Evolutionary conservation across 2,888 invertebrate species (phyloP), one percentile per base, ranked within the genome.

Genomic region (Ischnus inquisitorius): DNA sequence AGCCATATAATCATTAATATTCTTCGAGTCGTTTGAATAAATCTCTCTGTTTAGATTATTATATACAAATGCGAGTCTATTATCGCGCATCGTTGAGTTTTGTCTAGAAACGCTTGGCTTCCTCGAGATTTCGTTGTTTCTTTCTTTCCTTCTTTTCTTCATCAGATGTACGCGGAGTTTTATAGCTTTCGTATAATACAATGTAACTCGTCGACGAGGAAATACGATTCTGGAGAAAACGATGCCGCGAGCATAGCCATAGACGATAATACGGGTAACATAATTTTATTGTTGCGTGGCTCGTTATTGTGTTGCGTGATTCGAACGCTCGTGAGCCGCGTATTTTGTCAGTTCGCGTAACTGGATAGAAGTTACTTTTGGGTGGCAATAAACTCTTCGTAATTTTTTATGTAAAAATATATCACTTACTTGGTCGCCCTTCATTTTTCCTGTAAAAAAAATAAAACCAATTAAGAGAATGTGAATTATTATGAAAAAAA

Each of bases 221-320:
- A 60, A 12, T 46, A 19, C 54, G 71, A 39, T 74, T 22, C 10
- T 22, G 54, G 0, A 54, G 22, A 54, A 19, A 54, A 12, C 10
- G 12, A 54, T 22, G 22, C 12, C 22, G 54, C 54, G 1, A n/a
- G 54, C 54, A 41, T 19, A 71, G 62, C n/a, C 60, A 60, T 60
- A 60, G 28, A 80, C 41, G 14, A 16, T 60, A 51, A 75, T 84
- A 84, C 84, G 84, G 84, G 84, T 81, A 69, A 68, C 41, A 64
- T 65, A 39, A 41, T 12, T 62, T 67, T 79, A 65, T 46, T 60
- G 34, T 34, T 34, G 34, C 34, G 34, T 1, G 34, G 34, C 34
- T 34, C 34, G 34, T 34, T 34, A 34, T 34, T 34, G 8, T 34
- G 34, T 34, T 34, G 34, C 34, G 34, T 34, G 34, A 6, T 34